These are phyloP conservation scores for Andrena camellia DNA, from an alignment of 2,888 invertebrate genomes.

Conservation along the genomic window DNA sequence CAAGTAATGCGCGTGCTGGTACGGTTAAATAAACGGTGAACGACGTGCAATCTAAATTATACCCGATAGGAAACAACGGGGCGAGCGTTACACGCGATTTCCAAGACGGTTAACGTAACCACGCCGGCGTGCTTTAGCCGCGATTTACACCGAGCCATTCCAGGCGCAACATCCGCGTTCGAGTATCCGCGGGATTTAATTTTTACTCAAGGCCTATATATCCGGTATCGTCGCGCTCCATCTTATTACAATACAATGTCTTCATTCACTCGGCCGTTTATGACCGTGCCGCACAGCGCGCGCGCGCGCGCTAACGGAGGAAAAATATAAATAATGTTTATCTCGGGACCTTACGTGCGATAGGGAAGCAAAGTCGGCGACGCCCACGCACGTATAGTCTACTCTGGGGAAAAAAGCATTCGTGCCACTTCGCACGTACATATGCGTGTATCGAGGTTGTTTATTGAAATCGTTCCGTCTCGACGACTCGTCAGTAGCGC, in stretches of 20 bases:
- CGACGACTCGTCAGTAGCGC: constrained; percentile 43
- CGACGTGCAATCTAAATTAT: constrained; percentile 57
- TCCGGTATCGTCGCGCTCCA: constrained; percentile 29
- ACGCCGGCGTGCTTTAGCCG: constrained; percentile 40
- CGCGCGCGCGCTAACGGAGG: background rate
- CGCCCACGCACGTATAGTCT: constrained; percentile 59
- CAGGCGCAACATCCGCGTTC: constrained; percentile 46
- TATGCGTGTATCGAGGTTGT: constrained; percentile 59
- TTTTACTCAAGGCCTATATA: constrained; percentile 10
- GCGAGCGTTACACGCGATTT: constrained; percentile 52
- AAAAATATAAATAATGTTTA: constrained; percentile 55
- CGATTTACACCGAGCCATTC: constrained; percentile 31
- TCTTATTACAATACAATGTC: constrained; percentile 56
- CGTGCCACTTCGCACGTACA: constrained; percentile 57
- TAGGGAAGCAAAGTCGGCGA: constrained; percentile 54
- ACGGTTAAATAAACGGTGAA: constrained; percentile 58
- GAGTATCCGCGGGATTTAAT: constrained; percentile 15
- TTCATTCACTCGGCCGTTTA: constrained; percentile 52
- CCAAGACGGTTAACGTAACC: constrained; percentile 49
- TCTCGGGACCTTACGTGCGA: constrained; percentile 63
- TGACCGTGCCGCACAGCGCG: constrained; percentile 9
- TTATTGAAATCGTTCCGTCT: constrained; percentile 60
- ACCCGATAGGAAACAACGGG: constrained; percentile 53
- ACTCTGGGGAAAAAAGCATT: constrained; percentile 54
- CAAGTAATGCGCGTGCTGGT: constrained; percentile 49